These are phyloP conservation scores for Megalonaias nervosa DNA, from an alignment of 1,140 invertebrate species.

Conservation along the genomic window DNA sequence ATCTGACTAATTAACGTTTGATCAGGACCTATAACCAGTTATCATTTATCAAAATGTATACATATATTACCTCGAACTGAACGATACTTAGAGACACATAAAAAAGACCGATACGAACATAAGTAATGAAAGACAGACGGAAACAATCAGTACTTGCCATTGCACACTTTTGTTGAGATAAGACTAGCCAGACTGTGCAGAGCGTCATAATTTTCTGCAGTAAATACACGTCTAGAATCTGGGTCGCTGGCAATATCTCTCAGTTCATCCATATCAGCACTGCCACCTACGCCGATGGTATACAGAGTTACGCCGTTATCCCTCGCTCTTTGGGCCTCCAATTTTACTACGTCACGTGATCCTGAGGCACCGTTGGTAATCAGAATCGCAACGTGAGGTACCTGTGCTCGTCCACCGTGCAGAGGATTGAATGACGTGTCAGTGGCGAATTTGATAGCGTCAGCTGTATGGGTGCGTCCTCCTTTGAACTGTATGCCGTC, in stretches of 20 bases:
- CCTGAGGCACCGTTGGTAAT: constrained; percentile 53
- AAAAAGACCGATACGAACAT: neutral
- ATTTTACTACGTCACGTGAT: constrained; percentile 45
- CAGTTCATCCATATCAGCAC: constrained; percentile 50
- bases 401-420: constrained; percentile 49
- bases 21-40: no score
- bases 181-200: constrained; percentile 38
- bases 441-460: constrained; percentile 49
- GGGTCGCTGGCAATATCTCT: constrained; percentile 52
- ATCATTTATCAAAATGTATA: constrained; percentile 5
- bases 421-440: constrained; percentile 53
- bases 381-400: constrained; percentile 50
- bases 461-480: constrained; percentile 49
- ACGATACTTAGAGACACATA: neutral
- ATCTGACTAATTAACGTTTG: no score
- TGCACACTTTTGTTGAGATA: constrained; percentile 57
- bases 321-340: constrained; percentile 50
- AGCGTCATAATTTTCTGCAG: constrained; percentile 52
- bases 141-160: constrained; percentile 41
- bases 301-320: constrained; percentile 55
- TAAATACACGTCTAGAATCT: constrained; percentile 47
- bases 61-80: neutral
- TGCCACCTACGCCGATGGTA: constrained; percentile 56
- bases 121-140: neutral
- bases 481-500: constrained; percentile 40